Evolutionary conservation across 2,797 vertebrate genomes (phyloP).

Genomic region (Aratinga solstitialis): DNA sequence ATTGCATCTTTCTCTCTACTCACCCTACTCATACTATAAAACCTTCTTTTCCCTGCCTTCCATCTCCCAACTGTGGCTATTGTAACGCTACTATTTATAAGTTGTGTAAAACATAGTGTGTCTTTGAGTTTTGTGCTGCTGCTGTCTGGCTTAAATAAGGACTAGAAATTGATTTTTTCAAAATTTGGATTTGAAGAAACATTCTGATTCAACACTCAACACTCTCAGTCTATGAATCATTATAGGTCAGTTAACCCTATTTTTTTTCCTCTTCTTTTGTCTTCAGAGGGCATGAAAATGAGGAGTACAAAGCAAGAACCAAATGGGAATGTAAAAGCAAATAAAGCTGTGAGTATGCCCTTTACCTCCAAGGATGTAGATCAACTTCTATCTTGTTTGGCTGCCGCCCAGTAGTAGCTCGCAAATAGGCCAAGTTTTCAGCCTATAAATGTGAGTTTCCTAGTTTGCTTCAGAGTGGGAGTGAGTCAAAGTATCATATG

Average conservation of each 20-base stretch:
- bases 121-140: not conserved
- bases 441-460: not conserved
- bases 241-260: not conserved
- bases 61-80: not conserved
- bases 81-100: not conserved
- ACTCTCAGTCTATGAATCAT: not conserved
- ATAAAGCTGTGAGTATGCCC: slow-evolving; percentile 84
- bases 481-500: not conserved
- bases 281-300: slow-evolving; percentile 95
- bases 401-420: not conserved
- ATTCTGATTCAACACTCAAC: not conserved
- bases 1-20: not conserved
- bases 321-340: slow-evolving; percentile 88
- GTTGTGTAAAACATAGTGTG: not conserved
- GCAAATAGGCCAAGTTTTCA: not conserved
- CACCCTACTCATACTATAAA: not conserved
- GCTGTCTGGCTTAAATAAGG: not conserved
- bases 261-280: not conserved
- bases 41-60: not conserved
- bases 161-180: not conserved
- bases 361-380: not conserved
- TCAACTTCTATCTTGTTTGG: not conserved
- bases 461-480: not conserved
- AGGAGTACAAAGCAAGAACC: slow-evolving; percentile 90
- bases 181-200: not conserved